phyloP scores from a whole-genome alignment of 1,140 invertebrate species.

The Colletes gigas region DNA sequence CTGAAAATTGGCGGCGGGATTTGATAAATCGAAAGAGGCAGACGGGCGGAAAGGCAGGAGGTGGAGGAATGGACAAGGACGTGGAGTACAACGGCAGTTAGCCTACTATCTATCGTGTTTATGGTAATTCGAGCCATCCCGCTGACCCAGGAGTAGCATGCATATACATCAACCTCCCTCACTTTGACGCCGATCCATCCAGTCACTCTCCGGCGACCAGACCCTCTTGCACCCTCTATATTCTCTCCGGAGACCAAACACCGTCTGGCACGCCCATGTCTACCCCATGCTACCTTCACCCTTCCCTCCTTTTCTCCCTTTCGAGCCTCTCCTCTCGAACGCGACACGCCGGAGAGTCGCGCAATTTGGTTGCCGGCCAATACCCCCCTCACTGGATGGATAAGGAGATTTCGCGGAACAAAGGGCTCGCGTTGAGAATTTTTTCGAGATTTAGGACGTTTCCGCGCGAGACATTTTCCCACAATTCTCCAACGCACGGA shows the following conservation, averaged over 20 bases:
- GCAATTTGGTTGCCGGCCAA: conserved; percentile 64
- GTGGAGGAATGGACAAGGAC: conserved; percentile 7
- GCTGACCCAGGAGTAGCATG: conserved; percentile 70
- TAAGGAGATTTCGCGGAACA: conserved; percentile 39
- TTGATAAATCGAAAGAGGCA: conserved; percentile 54
- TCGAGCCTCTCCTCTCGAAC: conserved; percentile 23
- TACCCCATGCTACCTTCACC: conserved; percentile 39
- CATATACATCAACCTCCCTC: conserved; percentile 72
- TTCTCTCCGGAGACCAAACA: conserved; percentile 59
- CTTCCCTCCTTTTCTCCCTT: neutral
- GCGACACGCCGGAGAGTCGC: conserved; percentile 46
- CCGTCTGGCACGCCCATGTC: conserved; percentile 48
- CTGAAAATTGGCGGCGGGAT: conserved; percentile 22
- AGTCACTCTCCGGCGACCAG: conserved; percentile 41
- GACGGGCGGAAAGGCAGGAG: neutral
- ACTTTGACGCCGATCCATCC: conserved; percentile 70
- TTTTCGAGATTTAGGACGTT: neutral
- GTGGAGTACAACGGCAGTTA: conserved; percentile 67
- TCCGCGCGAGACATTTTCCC: too few species aligned
- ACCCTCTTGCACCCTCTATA: conserved; percentile 42
- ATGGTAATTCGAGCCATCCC: conserved; percentile 72
- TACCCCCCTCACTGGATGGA: conserved; percentile 31
- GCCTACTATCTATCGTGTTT: conserved; percentile 73
- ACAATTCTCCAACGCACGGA: neutral
- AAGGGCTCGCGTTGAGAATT: conserved; percentile 13